Evolutionary conservation across 1,140 invertebrate genomes (phyloP), one percentile per base, ranked within the genome.

Genomic region (Aphaenogaster rudis): DNA sequence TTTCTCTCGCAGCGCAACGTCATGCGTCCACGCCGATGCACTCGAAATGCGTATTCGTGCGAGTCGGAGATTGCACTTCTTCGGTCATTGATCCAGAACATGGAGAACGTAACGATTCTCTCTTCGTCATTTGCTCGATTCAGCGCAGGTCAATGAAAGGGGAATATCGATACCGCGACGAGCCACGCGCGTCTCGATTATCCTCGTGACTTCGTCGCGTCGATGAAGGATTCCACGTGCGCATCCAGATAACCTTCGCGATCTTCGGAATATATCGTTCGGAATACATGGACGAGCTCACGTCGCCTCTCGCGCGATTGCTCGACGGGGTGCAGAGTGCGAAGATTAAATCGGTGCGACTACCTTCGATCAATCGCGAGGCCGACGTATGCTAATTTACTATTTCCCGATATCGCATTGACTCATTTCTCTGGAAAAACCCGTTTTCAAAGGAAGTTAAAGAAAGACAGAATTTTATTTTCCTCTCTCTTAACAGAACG

Each of bases 81-180:
- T 63, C 86, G 86, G 86, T 86, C 86, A 33, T 86, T 86, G 86
- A 86, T 86, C 78, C 78, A 45, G 48, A 82, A 81, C 33, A 69
- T 54, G 74, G n/a, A 86, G 72, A 77, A 86, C 63, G 77, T 71
- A 59, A 86, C 64, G 42, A 81, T 86, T 67, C 64, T 79, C 54
- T 78, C 81, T 28, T 59, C 54, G 52, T 63, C 48, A 52, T 33
- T 74, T 66, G 59, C 33, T 78, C 59, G 69, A 85, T 77, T 85
- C 66, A 81, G 64, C 48, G 66, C 50, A 72, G 50, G 59, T 57
- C 81, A 85, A 76, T 76, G 72, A 52, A 85, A 85, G 39, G 45
- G 21, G 69, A 69, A 28, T 77, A 50, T 64, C 71, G 72, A 85
- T 85, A 77, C 39, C 36, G 50, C 61, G 67, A 39, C 36, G 39